Base-by-base conservation (phyloP, 2,113 vertebrate genomes). In the Callospermophilus lateralis region DNA sequence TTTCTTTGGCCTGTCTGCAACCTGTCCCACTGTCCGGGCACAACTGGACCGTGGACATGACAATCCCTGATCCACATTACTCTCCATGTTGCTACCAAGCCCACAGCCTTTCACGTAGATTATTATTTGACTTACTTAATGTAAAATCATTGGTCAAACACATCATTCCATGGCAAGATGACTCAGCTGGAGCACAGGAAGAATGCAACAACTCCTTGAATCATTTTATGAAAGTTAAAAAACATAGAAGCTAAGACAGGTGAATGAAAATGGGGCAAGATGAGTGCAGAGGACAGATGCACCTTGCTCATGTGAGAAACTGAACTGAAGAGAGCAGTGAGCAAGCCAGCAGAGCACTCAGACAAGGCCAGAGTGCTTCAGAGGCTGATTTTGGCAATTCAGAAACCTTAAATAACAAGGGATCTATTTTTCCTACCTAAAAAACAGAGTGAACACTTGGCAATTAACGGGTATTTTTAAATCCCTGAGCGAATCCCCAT, bases 81-180 rank as follows among this genome's bases (percentile, higher is more conserved):
- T 67, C 53, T 51, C 58, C 37, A 12, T 8, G 1, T 30, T 9
- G 39, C 55, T 72, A 22, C 61, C 17, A 39, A 3, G 16, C 6
- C 16, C 10, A 20, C 0, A 4, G 0, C 4, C 58, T 6, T 89
- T 1, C 65, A 65, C 15, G 6, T 8, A 22, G 13, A 34, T 37
- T 24, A 34, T 17, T 12, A 20, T 72, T 83, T 26, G 15, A 3
- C 61, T 67, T 87, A 34, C 74, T 76, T 45, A 58, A 26, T 45
- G 4, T 67, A 42, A 72, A 72, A 80, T 37, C 26, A n/a, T 88
- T 22, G 8, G 55, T 9, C 6, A 37, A 93, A n/a, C 4, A 24
- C 6, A 19, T n/a, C 48, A 70, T 34, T 70, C 11, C 39, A 3
- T 24, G 22, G 15, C 9, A 4, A 4, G 39, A 15, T 3, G 5